Conservation (phyloP, 2,797 vertebrate species). For the Picus viridis region DNA sequence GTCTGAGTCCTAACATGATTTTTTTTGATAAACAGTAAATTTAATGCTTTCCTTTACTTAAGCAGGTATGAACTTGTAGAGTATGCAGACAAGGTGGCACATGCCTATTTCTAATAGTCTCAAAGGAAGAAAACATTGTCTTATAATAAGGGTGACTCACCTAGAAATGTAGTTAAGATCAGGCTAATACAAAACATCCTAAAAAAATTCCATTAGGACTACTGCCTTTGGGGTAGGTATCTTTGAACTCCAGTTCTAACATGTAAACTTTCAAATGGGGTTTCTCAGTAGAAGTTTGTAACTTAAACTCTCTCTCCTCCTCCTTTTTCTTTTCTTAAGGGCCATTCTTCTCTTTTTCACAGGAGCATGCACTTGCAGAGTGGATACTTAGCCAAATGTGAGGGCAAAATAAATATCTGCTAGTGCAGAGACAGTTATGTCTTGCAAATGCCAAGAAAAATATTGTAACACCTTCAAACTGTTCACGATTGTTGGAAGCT, state of each 20-base stretch:
- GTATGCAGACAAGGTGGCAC: constrained; percentile 67
- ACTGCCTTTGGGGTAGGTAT: constrained; percentile 30
- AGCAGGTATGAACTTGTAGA: constrained; percentile 42
- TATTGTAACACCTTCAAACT: not conserved
- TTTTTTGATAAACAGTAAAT: constrained; percentile 54
- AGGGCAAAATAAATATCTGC: not conserved
- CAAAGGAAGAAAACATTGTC: constrained; percentile 65
- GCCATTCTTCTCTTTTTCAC: constrained; percentile 8
- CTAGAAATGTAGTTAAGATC: constrained; percentile 66
- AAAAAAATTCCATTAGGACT: constrained; percentile 51
- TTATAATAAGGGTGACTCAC: constrained; percentile 68
- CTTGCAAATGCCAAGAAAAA: not conserved
- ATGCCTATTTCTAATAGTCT: constrained; percentile 60
- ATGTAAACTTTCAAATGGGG: constrained; percentile 14
- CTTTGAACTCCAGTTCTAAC: constrained; percentile 70
- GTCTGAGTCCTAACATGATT: not conserved
- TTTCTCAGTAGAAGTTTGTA: constrained; percentile 6
- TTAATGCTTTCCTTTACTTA: constrained; percentile 33
- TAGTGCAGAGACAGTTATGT: not conserved
- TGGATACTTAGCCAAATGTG: not conserved
- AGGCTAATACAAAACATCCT: constrained; percentile 68
- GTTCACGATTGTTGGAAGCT: not conserved
- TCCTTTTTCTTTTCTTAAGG: not conserved
- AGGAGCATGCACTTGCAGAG: not conserved
- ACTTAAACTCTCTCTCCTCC: not conserved